Evolutionary conservation across 2,888 invertebrate genomes (phyloP), one percentile per base, ranked within the genome.

Genomic region (Barypeithes pellucidus): DNA sequence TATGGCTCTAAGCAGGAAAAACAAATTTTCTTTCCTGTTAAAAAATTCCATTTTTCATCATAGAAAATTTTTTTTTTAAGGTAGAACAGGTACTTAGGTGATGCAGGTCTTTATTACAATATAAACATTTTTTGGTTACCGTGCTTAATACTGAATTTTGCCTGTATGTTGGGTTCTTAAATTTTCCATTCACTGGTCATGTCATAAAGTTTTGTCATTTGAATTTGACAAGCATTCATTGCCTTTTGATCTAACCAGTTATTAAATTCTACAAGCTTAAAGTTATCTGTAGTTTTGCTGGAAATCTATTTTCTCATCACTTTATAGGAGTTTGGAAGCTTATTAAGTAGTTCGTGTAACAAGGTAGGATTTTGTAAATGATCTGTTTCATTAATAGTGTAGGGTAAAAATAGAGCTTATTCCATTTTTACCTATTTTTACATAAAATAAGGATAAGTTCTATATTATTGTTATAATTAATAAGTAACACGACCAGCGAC

Each of bases 201-300:
- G 14, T 43, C n/a, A n/a, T 14, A 8, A 43, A 14, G 14, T 43
- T 43, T 43, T 43, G 43, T 3, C 43, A 43, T 43, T 43, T 43
- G 2, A 43, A 43, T 43, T 14, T 43, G 43, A 43, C 43, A 43
- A 14, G 43, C 43, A 4, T 11, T 43, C 43, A 24, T 29, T 14
- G 52, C 2, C 20, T 52, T 52, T 52, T 52, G 52, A 52, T 52
- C 52, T n/a, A 52, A 52, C 52, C 52, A 52, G 12, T 14, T 5
- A 20, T 5, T 24, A 52, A 52, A 52, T 52, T 52, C 52, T 29
- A 52, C 3, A 52, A 52, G 20, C 16, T 52, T 18, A n/a, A 20
- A 20, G 12, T 20, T 52, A 14, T 12, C 3, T 12, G 43, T 3
- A 3, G 8, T 14, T 43, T 43, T 43, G 43, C 7, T 14, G 7